Percentiles rank a stretch among this genome's conserved stretches.
Evolutionary conservation across 2,888 invertebrate species (phyloP).

Genomic region (Bugula neritina): DNA sequence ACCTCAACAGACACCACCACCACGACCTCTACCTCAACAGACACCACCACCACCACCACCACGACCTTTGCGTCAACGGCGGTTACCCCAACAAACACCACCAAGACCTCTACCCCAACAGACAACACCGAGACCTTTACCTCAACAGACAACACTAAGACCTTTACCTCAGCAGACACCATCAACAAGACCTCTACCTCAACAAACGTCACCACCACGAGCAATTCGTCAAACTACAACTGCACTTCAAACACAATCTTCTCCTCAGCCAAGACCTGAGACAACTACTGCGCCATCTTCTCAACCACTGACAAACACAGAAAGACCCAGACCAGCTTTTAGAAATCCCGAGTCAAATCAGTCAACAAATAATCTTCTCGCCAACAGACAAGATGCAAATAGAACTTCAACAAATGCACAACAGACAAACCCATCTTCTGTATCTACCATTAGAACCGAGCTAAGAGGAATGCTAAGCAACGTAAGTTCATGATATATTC

Average conservation of each 20-base stretch:
- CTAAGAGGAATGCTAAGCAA: background rate
- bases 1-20: background rate
- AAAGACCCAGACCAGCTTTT: background rate
- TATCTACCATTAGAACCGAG: background rate
- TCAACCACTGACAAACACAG: too few relatives aligned
- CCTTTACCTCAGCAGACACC: background rate
- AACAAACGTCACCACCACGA: too few relatives aligned
- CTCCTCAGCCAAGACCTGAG: too few relatives aligned
- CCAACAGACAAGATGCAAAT: background rate
- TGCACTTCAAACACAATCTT: too few relatives aligned
- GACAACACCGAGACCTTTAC: background rate
- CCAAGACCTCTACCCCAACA: background rate
- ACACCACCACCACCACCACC: background rate
- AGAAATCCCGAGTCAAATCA: background rate
- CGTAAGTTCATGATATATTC: too few relatives aligned
- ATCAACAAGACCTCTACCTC: background rate
- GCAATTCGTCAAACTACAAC: too few relatives aligned
- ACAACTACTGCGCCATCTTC: too few relatives aligned
- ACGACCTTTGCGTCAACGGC: background rate
- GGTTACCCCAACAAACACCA: background rate
- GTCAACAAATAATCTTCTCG: background rate
- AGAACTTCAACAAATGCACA: background rate
- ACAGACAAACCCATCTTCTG: background rate
- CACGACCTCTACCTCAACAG: background rate
- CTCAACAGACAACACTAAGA: background rate